These are phyloP conservation scores for Odocoileus hemionus DNA, from an alignment of 2,113 vertebrate genomes.

Conservation along the genomic window DNA sequence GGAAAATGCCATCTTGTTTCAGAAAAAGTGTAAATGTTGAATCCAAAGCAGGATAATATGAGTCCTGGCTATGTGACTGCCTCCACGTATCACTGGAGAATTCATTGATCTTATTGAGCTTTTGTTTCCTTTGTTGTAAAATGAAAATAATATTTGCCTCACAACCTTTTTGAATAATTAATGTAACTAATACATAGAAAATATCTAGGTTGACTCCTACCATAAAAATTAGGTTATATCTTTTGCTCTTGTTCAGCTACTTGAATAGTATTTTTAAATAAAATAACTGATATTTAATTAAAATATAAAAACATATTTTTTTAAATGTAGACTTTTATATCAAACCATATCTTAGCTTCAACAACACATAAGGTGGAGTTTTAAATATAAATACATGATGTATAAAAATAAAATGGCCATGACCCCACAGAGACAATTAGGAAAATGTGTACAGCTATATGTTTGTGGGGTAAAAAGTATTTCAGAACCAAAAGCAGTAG, in stretches of 20 bases:
- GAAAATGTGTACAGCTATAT: neutral
- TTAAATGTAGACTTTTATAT: neutral
- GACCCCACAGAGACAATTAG: too few relatives aligned
- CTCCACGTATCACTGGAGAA: neutral
- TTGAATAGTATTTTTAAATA: neutral
- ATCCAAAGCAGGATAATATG: neutral
- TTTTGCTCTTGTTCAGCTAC: neutral
- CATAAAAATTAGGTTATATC: neutral
- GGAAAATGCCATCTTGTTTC: neutral
- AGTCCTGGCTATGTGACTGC: fast-evolving
- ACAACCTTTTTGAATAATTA: neutral
- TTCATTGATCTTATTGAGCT: neutral
- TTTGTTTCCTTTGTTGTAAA: neutral
- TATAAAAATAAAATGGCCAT: neutral
- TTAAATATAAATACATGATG: neutral
- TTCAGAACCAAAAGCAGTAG: neutral
- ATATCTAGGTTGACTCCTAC: neutral
- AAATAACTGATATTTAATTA: neutral
- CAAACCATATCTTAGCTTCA: neutral
- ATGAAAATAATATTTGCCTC: neutral
- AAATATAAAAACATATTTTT: neutral
- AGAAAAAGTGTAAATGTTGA: neutral
- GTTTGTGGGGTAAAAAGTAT: neutral
- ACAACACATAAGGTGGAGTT: neutral
- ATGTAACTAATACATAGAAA: neutral